Evolutionary conservation across 2,797 vertebrate species (phyloP).

Genomic region (Molothrus aeneus): DNA sequence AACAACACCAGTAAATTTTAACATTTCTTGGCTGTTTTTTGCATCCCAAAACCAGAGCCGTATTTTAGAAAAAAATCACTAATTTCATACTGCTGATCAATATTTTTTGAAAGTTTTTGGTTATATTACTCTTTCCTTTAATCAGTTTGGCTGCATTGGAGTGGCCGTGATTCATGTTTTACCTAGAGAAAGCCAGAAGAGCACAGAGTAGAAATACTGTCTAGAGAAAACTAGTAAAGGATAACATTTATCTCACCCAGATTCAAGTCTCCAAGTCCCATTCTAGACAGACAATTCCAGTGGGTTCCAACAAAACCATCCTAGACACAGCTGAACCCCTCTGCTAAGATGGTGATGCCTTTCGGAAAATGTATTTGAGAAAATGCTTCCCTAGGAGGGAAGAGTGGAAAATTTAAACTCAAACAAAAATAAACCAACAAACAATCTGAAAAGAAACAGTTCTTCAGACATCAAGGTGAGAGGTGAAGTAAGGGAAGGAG

Average conservation of each 20-base stretch:
- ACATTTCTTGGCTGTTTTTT: neutral
- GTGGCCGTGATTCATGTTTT: neutral
- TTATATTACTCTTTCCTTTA: neutral
- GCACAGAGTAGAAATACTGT: neutral
- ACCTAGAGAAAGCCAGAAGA: neutral
- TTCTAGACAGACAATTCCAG: neutral
- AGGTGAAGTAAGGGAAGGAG: neutral
- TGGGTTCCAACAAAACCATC: rapidly evolving
- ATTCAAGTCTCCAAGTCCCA: neutral
- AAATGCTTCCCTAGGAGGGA: neutral
- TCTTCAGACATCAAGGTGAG: neutral
- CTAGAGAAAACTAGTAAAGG: neutral
- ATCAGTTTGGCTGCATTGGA: neutral
- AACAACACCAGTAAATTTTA: neutral
- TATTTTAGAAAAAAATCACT: neutral
- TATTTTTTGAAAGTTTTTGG: neutral
- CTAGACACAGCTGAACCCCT: neutral
- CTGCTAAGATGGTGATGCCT: rapidly evolving
- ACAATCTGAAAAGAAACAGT: neutral
- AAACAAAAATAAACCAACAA: neutral
- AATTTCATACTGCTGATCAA: neutral
- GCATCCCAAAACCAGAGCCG: neutral
- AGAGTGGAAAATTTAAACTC: neutral
- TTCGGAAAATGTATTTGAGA: neutral
- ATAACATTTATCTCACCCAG: neutral